Evolutionary conservation across 2,797 vertebrate genomes (phyloP).

Genomic region (Fringilla coelebs): DNA sequence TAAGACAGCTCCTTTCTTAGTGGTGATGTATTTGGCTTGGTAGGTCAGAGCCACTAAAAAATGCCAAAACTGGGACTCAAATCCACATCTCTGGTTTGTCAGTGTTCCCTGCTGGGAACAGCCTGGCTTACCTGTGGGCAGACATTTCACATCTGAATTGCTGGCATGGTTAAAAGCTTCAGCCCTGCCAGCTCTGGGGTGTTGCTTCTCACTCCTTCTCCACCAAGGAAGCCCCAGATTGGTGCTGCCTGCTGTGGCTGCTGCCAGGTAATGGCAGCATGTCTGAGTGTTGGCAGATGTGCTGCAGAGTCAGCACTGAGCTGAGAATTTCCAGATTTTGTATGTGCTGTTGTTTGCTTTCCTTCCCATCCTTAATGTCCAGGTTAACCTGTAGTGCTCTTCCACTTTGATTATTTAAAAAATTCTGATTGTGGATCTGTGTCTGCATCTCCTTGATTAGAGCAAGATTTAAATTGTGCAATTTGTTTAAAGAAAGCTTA

Average conservation of each 20-base stretch:
- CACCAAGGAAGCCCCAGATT: neutral
- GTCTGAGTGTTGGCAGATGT: neutral
- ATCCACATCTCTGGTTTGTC: neutral
- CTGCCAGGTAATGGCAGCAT: fast-evolving
- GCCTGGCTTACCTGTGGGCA: neutral
- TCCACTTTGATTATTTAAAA: neutral
- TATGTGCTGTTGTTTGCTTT: neutral
- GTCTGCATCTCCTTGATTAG: neutral
- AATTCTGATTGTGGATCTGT: neutral
- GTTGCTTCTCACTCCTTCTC: neutral
- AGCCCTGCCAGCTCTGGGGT: neutral
- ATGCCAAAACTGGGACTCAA: neutral
- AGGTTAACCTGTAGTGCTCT: neutral
- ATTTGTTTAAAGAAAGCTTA: neutral
- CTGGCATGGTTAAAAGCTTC: neutral
- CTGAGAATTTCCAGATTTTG: neutral
- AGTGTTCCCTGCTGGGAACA: neutral
- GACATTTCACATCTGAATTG: neutral
- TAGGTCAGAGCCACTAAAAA: neutral
- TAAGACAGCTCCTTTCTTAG: neutral
- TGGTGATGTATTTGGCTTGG: neutral
- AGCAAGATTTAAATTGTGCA: neutral
- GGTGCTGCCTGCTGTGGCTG: neutral
- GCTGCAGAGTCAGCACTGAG: neutral
- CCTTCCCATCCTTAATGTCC: neutral